These are phyloP conservation scores for Fragum whitleyi DNA, from an alignment of 2,888 invertebrate genomes.

Conservation along the genomic window DNA sequence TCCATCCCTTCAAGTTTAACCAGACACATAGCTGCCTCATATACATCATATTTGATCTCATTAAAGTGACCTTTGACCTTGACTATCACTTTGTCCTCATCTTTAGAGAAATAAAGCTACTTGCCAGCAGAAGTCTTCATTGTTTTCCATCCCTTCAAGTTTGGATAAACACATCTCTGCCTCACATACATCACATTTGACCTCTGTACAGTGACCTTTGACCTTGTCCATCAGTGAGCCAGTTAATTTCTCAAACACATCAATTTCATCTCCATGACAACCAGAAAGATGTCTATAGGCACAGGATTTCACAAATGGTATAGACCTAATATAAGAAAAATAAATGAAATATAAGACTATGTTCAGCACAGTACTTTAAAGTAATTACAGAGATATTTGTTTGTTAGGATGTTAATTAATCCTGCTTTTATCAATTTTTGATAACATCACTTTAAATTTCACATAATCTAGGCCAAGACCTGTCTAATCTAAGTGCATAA, in stretches of 20 bases:
- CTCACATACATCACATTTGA: constrained; percentile 58
- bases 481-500: too few relatives aligned
- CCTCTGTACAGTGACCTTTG: constrained; percentile 41
- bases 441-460: too few relatives aligned
- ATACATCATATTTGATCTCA: too few relatives aligned
- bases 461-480: too few relatives aligned
- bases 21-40: too few relatives aligned
- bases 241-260: constrained; percentile 9
- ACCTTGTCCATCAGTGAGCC: constrained; percentile 29
- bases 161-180: constrained; percentile 49
- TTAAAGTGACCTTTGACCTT: too few relatives aligned
- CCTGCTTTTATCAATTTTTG: too few relatives aligned
- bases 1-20: too few relatives aligned
- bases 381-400: background rate
- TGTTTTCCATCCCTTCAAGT: constrained; percentile 11
- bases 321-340: constrained; percentile 35
- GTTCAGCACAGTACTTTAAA: background rate
- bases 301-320: constrained; percentile 46
- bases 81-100: too few relatives aligned
- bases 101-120: too few relatives aligned
- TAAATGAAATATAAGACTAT: background rate
- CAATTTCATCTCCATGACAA: constrained; percentile 28
- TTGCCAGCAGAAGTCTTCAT: constrained; percentile 43
- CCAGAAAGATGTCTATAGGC: constrained; percentile 31
- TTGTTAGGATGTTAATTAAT: too few relatives aligned